Percentiles rank a stretch among this genome's conserved stretches.
Conservation (phyloP, 2,888 invertebrate genomes). For the Latrodectus elegans region DNA sequence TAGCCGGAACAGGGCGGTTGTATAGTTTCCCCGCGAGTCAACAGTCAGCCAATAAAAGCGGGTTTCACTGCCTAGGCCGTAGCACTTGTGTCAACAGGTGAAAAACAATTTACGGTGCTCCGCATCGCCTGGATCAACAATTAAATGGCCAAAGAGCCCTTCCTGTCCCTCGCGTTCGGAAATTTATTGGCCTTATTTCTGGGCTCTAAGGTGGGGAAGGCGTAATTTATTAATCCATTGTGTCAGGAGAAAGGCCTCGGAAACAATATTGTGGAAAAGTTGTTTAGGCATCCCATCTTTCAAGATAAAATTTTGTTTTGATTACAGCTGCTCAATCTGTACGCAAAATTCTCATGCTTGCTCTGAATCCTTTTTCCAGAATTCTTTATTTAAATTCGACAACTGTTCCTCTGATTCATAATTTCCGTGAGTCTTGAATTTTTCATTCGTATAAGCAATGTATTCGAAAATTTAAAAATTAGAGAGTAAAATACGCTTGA, state of each 20-base stretch:
- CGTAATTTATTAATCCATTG: slow-evolving; percentile 17
- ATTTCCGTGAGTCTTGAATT: too few species aligned
- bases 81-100: slow-evolving; percentile 56
- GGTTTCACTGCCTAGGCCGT: not conserved
- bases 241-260: not conserved
- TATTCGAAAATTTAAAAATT: too few species aligned
- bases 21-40: not conserved
- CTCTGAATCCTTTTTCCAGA: too few species aligned
- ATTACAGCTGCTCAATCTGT: too few species aligned
- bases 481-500: too few species aligned
- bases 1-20: not conserved
- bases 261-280: too few species aligned
- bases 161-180: not conserved
- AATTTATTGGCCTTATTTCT: slow-evolving; percentile 8
- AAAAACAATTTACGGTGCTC: slow-evolving; percentile 42
- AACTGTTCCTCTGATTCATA: too few species aligned
- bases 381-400: too few species aligned
- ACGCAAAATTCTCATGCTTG: too few species aligned
- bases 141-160: not conserved
- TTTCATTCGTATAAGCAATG: too few species aligned
- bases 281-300: too few species aligned
- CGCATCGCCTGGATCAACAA: slow-evolving; percentile 15
- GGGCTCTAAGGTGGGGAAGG: not conserved
- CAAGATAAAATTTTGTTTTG: too few species aligned
- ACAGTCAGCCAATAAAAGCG: not conserved